These are phyloP conservation scores for Gadopsis marmoratus DNA, from an alignment of 2,797 vertebrate genomes.

Conservation along the genomic window DNA sequence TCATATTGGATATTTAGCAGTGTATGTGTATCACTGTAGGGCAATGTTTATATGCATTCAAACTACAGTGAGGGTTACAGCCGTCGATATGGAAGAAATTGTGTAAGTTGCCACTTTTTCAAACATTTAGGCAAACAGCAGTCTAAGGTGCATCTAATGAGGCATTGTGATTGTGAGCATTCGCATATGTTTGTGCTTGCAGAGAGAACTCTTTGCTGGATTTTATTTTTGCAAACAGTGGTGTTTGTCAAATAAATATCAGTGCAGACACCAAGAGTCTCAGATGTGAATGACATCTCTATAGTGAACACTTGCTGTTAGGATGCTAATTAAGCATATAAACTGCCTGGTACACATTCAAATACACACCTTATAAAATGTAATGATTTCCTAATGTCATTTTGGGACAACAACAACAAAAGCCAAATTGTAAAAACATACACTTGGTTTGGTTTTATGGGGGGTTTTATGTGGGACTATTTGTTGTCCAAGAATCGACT, in stretches of 20 bases:
- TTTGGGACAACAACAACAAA: conserved; percentile 4
- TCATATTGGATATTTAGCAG: conserved; percentile 36
- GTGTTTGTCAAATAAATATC: conserved; percentile 41
- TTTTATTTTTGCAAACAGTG: conserved; percentile 35
- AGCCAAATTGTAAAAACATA: neutral
- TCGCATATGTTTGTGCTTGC: conserved; percentile 29
- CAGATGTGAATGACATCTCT: conserved; percentile 3
- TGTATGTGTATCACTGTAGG: conserved; percentile 44
- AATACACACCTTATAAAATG: neutral
- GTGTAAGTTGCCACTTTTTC: conserved; percentile 37
- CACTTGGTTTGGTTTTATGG: neutral
- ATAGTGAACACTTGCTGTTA: neutral
- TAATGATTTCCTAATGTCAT: neutral
- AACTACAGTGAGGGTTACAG: conserved; percentile 33
- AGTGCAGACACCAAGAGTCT: neutral
- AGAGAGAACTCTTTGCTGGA: conserved; percentile 14
- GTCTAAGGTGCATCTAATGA: conserved; percentile 18
- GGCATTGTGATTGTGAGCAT: conserved; percentile 13
- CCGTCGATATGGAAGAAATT: conserved; percentile 43
- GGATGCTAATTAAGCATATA: conserved; percentile 1
- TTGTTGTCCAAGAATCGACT: neutral
- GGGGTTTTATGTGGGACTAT: neutral
- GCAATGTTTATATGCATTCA: conserved; percentile 46
- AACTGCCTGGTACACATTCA: neutral
- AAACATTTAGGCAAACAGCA: conserved; percentile 28